Base-by-base conservation (phyloP, 2,888 invertebrate species). In the Cheilosia grossa region DNA sequence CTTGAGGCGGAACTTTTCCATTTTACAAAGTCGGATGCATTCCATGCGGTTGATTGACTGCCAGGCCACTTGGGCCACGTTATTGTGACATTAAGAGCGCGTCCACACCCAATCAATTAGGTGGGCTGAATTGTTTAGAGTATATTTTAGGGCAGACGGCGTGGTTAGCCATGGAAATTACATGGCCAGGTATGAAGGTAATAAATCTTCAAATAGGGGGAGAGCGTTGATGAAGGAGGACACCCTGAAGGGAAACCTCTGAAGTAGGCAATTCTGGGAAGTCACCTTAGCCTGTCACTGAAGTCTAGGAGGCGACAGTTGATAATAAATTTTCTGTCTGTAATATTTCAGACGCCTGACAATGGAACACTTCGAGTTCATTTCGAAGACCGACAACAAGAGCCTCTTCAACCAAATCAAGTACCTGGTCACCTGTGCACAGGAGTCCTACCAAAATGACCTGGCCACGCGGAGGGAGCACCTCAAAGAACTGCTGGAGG, bases 341-440 rank as follows among this genome's bases (percentile, higher is more conserved):
- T 10, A 15, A 13, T 5, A 17, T 37, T 17, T 56, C 21, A n/a
- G n/a, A 24, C 47, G n/a, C 21, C n/a, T 2, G 24, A 53, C 24
- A 30, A 78, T 86, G 19, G 88, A 88, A 3, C 90, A 90, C 80
- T 88, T 88, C 73, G 78, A 86, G 15, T 91, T 91, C 33, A 88
- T 91, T 19, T 56, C 86, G 4, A 80, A 73, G 7, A 91, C 90
- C 2, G 91, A 91, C 87, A 89, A 89, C 4, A 90, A 90, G 73
- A 90, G 90, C 59, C 85, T 91, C 5, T 87, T 88, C 54, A 88
- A 89, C 2, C 90, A 90, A 75, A 89, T 91, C 58, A 89, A 89
- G 17, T 47, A 73, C 21, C 77, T 91, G 13, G 91, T 91, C 37
- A 82, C 79, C n/a, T 89, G 88, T 67, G 91, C 90, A 0, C 82